A percentile compares a stretch with the other conserved stretches of the same genome.
These are phyloP conservation scores for Lates calcarifer DNA, from an alignment of 2,113 vertebrate species.

Conservation along the genomic window DNA sequence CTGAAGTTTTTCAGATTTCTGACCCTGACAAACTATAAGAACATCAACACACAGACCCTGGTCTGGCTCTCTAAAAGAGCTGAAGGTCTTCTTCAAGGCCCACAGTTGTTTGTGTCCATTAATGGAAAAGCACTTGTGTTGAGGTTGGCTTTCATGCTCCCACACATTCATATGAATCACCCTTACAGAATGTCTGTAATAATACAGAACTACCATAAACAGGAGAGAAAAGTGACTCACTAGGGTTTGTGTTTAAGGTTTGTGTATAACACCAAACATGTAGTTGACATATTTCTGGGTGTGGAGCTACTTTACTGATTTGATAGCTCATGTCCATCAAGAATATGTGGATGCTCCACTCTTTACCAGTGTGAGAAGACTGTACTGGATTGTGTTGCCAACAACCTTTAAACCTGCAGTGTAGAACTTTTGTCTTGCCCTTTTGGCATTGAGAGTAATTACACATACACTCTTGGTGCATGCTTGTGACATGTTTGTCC, in stretches of 20 bases:
- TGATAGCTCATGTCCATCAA: no score
- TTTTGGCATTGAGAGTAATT: no score
- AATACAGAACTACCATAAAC: neutral
- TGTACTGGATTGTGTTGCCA: neutral
- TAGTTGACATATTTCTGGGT: neutral
- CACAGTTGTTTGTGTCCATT: neutral
- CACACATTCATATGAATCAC: neutral
- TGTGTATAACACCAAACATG: neutral
- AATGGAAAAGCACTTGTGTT: neutral
- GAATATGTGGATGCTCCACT: neutral
- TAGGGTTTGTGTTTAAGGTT: neutral
- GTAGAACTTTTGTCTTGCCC: no score
- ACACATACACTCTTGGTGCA: no score
- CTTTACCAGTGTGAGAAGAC: neutral
- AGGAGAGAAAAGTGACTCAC: neutral
- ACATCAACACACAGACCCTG: neutral
- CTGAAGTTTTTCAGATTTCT: neutral
- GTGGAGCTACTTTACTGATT: neutral
- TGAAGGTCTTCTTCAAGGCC: neutral
- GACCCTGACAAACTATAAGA: conserved; percentile 2
- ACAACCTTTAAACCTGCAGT: neutral
- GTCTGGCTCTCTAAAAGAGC: neutral
- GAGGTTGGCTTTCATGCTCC: conserved; percentile 5
- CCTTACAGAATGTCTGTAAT: conserved; percentile 2
- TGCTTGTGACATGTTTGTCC: no score